These are phyloP conservation scores for Camptogramma bilineatum DNA, from an alignment of 2,888 invertebrate genomes.

Conservation along the genomic window DNA sequence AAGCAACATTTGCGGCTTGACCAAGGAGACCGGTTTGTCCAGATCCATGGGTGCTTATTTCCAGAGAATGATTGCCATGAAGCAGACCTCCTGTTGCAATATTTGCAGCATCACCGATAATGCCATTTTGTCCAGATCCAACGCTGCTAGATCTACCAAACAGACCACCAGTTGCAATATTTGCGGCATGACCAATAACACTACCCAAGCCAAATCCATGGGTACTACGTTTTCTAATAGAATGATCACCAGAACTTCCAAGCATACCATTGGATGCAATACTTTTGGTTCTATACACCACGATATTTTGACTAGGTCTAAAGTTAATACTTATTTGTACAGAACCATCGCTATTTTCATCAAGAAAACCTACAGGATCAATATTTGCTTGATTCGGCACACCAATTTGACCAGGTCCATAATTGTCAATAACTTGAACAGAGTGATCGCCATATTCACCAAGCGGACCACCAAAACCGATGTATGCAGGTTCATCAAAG, in stretches of 20 bases:
- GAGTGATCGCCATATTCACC: neutral
- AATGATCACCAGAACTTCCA: neutral
- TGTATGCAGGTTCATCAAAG: neutral
- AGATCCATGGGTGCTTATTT: neutral
- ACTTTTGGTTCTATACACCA: neutral
- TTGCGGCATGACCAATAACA: neutral
- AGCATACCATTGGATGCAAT: neutral
- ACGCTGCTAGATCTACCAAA: neutral
- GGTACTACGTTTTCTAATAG: neutral
- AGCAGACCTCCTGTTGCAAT: neutral
- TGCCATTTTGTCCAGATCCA: neutral
- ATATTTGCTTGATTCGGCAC: neutral
- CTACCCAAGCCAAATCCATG: neutral
- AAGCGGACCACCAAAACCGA: neutral
- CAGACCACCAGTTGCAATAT: neutral
- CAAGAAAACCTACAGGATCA: no score
- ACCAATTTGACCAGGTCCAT: neutral
- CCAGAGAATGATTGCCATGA: neutral
- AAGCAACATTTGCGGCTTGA: neutral
- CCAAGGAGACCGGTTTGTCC: neutral
- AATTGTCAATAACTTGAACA: neutral
- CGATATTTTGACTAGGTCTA: no score
- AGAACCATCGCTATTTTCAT: no score
- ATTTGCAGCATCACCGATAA: neutral
- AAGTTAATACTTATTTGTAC: no score